Percentiles rank a stretch among this genome's conserved stretches.
These are phyloP conservation scores for Clarias magur DNA, from an alignment of 2,113 vertebrate genomes.

Conservation along the genomic window DNA sequence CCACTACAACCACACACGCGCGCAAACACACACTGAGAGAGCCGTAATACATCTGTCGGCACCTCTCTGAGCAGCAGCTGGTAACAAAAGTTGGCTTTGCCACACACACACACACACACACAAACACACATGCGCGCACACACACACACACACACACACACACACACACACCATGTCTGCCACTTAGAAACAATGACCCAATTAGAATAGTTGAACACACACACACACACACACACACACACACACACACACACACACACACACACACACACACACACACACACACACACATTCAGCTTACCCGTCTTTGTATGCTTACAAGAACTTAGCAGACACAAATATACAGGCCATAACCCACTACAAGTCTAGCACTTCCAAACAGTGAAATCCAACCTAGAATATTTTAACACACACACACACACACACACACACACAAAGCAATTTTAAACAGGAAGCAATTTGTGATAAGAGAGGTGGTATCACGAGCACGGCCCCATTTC, in stretches of 20 bases:
- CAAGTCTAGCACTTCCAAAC: background rate
- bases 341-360: background rate
- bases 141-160: conserved; percentile 19
- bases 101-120: conserved; percentile 29
- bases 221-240: conserved; percentile 7
- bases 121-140: conserved; percentile 2
- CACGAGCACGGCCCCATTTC: conserved; percentile 5
- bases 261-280: background rate
- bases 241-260: background rate
- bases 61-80: conserved; percentile 50
- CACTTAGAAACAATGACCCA: background rate
- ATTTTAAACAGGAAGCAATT: conserved; percentile 44
- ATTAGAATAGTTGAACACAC: background rate
- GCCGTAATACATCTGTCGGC: conserved; percentile 52
- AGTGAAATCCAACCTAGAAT: background rate
- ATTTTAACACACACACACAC: background rate
- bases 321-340: background rate
- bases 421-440: background rate
- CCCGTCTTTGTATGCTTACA: background rate
- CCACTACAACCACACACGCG: conserved; percentile 40
- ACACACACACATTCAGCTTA: background rate
- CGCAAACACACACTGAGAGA: conserved; percentile 41
- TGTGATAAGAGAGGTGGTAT: conserved; percentile 31
- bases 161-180: conserved; percentile 6
- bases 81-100: conserved; percentile 43